phyloP scores from a whole-genome alignment of 2,113 vertebrate species.

The Macrotis lagotis region DNA sequence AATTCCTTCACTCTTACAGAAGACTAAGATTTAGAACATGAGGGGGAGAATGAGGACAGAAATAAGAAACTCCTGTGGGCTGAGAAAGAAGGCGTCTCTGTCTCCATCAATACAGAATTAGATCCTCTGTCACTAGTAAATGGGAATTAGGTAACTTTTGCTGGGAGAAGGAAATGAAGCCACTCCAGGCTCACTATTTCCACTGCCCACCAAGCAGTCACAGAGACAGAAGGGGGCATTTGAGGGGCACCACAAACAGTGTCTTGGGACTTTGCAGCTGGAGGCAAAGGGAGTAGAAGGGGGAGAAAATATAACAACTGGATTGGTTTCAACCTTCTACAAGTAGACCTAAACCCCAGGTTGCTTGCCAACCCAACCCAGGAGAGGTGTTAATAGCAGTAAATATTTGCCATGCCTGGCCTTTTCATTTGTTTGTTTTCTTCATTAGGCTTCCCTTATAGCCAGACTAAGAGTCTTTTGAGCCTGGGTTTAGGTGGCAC shows the following conservation, averaged over 20 bases:
- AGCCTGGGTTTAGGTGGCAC: conserved; percentile 21
- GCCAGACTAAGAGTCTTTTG: conserved; percentile 49
- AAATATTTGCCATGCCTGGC: conserved; percentile 62
- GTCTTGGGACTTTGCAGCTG: background rate
- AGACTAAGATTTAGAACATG: background rate
- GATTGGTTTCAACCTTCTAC: conserved; percentile 21
- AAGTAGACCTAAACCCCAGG: conserved; percentile 42
- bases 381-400: conserved; percentile 55
- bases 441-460: conserved; percentile 36
- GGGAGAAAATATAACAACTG: background rate
- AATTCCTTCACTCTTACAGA: background rate
- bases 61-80: background rate
- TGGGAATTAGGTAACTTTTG: background rate
- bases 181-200: background rate
- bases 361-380: conserved; percentile 51
- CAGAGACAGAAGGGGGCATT: background rate
- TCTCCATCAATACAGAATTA: conserved; percentile 1
- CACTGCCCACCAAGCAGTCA: background rate
- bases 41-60: no score
- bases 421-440: conserved; percentile 52
- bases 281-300: background rate
- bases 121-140: background rate
- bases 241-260: background rate
- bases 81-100: background rate
- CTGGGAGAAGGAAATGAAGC: background rate